These are phyloP conservation scores for Aleiodes leptofemur DNA, from an alignment of 2,888 invertebrate species.

Conservation along the genomic window DNA sequence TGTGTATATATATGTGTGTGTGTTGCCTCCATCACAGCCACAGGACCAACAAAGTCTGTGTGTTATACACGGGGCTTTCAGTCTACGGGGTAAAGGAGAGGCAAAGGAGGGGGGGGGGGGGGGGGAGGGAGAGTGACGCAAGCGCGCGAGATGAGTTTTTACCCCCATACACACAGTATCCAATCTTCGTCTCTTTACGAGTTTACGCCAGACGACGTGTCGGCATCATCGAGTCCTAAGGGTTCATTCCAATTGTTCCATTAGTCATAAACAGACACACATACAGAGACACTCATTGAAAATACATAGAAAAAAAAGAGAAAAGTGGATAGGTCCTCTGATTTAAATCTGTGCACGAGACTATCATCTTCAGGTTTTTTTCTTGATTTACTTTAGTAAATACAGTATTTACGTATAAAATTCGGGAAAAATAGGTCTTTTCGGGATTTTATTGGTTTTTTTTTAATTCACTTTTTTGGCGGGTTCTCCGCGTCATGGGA, in stretches of 20 bases:
- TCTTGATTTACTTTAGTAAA: background rate
- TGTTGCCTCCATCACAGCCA: background rate
- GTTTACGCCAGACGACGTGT: constrained; percentile 58
- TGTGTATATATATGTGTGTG: background rate
- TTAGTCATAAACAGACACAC: background rate
- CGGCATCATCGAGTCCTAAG: constrained; percentile 50
- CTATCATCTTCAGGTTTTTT: background rate
- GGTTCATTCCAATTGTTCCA: constrained; percentile 22
- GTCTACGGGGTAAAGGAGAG: constrained; percentile 20
- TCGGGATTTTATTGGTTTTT: constrained; percentile 1
- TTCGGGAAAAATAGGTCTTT: background rate
- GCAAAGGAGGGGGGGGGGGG: constrained; percentile 46
- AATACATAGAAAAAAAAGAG: too few species aligned
- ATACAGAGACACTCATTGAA: too few species aligned
- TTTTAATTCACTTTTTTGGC: constrained; percentile 39
- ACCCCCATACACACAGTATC: constrained; percentile 45
- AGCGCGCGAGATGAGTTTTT: constrained; percentile 61
- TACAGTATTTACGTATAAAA: background rate
- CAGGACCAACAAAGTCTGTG: constrained; percentile 2
- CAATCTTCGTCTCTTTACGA: constrained; percentile 50
- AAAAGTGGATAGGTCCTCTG: background rate
- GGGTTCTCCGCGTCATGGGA: constrained; percentile 66
- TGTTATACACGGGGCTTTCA: constrained; percentile 25
- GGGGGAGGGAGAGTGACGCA: constrained; percentile 59
- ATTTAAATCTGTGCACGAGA: too few species aligned